phyloP scores from a whole-genome alignment of 1,140 invertebrate genomes.

The Ceratina japonica region DNA sequence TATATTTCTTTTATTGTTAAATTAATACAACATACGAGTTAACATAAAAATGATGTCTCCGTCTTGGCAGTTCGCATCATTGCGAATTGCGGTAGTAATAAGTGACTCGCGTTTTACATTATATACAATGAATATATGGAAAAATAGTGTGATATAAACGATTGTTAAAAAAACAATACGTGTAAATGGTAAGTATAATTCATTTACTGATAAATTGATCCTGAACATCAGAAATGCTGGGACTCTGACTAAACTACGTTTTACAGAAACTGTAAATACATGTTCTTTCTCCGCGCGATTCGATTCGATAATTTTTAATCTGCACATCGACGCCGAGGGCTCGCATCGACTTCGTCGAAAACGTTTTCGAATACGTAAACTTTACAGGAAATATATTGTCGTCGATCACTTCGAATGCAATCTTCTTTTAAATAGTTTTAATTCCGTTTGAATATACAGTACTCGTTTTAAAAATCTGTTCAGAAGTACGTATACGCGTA shows the following conservation, averaged over 20 bases:
- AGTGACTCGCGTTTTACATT: conserved; percentile 6
- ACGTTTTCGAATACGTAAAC: conserved; percentile 6
- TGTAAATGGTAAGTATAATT: conserved; percentile 20
- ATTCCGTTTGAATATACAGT: conserved; percentile 72
- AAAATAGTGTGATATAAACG: neutral
- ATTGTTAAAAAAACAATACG: neutral
- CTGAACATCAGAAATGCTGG: neutral
- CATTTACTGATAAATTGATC: neutral
- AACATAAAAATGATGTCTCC: conserved; percentile 1
- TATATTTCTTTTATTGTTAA: neutral
- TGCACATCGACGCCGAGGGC: conserved; percentile 28
- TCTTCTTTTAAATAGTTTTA: conserved; percentile 67
- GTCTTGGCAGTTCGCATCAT: conserved; percentile 5
- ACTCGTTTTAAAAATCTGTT: conserved; percentile 60
- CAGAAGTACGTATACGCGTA: conserved; percentile 31
- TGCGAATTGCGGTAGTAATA: conserved; percentile 15
- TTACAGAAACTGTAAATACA: neutral
- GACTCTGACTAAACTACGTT: neutral
- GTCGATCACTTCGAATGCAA: conserved; percentile 11
- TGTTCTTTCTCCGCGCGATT: too few relatives aligned
- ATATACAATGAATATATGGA: neutral
- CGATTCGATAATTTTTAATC: neutral
- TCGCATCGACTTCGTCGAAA: neutral
- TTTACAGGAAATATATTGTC: conserved; percentile 20
- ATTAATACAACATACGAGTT: conserved; percentile 10